Evolutionary conservation across 2,888 invertebrate species (phyloP), one percentile per base, ranked within the genome.

Genomic region (Nasonia oneida): DNA sequence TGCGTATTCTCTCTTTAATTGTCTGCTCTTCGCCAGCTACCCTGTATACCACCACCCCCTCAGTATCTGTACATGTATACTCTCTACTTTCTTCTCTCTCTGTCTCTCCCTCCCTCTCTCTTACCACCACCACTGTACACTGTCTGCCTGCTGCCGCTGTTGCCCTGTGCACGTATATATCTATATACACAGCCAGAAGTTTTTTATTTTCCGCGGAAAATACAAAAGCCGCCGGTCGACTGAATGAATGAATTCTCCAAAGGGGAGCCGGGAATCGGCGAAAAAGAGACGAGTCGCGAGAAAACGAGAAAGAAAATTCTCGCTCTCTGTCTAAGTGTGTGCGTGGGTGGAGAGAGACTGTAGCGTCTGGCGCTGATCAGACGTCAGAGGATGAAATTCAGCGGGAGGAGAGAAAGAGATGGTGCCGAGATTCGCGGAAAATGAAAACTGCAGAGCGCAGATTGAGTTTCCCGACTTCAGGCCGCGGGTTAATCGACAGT

Each of bases 281-380:
- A 73, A 73, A 57, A 61, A 23, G 47, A 81, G 80, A 29, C n/a
- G 6, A 50, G 50, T 70, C 29, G 70, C 70, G 53, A 23, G 42
- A 29, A 64, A 70, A 53, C 14, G 37, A 57, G 73, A 61, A 39
- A 15, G 67, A 67, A 67, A 67, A 42, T 73, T 73, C 29, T 57
- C 42, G 23, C 57, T 53, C 75, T 75, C 37, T 37, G 37, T 37
- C 3, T 37, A 37, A 3, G 37, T 37, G 37, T 37, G 37, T 37
- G 29, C 29, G 37, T 37, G 37, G 37, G 18, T 57, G 23, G 23
- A 57, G 15, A 73, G 71, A 53, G 15, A 61, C 18, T 57, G 2
- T n/a, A 42, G 23, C 73, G 50, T 29, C n/a, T 29, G 67, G 12
- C n/a, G 15, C 23, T 29, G 67, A 67, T 67, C 67, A 67, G 12